phyloP scores from a whole-genome alignment of 92 coral and sea anemone species.

The Ricordea florida region DNA sequence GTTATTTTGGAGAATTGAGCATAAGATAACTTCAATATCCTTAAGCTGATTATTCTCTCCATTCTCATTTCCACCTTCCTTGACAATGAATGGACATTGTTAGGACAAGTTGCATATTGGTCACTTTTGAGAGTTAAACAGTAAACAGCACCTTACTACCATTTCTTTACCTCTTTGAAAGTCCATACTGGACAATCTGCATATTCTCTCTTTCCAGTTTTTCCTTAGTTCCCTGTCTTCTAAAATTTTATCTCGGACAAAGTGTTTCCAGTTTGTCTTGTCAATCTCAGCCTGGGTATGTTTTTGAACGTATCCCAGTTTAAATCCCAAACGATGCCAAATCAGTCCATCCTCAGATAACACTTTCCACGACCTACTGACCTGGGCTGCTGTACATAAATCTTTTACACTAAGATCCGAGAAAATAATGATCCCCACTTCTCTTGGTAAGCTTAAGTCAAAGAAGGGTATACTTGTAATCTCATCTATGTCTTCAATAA shows the following conservation, averaged over 20 bases:
- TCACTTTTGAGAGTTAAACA: neutral
- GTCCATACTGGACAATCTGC: constrained; percentile 72
- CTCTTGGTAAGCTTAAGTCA: constrained; percentile 85
- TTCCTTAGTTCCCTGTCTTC: constrained; percentile 53
- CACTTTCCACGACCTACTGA: constrained; percentile 79
- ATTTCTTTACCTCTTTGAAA: constrained; percentile 99
- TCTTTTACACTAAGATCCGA: constrained; percentile 63
- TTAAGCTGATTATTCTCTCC: too few relatives aligned
- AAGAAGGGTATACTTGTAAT: constrained; percentile 85
- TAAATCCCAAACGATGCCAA: constrained; percentile 73
- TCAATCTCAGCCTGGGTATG: constrained; percentile 19
- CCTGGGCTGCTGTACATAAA: constrained; percentile 81
- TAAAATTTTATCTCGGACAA: constrained; percentile 54
- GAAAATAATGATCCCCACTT: constrained; percentile 83
- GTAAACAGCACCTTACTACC: neutral
- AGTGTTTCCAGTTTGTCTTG: constrained; percentile 68
- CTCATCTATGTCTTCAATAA: constrained; percentile 96
- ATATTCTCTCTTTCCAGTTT: constrained; percentile 94
- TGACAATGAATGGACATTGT: too few relatives aligned
- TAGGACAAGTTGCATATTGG: too few relatives aligned
- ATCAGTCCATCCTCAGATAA: constrained; percentile 87
- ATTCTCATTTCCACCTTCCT: too few relatives aligned
- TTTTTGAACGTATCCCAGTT: constrained; percentile 49
- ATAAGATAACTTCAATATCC: too few relatives aligned
- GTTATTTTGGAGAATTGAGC: too few relatives aligned